Conservation (phyloP, 2,113 vertebrate genomes). For the Elgaria multicarinata region DNA sequence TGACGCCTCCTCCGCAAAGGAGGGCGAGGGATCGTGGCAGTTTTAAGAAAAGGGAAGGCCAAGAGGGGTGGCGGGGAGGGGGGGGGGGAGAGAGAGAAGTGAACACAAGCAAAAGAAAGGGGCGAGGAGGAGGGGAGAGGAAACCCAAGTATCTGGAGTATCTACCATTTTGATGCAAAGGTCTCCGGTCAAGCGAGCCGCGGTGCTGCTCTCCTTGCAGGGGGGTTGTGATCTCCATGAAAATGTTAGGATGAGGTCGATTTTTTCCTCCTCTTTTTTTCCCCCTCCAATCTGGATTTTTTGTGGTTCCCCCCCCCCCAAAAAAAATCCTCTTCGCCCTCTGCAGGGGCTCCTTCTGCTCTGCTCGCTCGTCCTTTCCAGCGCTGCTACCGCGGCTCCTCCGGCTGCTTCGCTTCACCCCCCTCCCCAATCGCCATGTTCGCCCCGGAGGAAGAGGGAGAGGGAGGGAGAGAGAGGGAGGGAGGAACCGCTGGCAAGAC, state of each 20-base stretch:
- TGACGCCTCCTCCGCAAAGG: neutral
- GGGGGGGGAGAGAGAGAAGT: too few relatives aligned
- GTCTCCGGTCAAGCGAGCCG: constrained; percentile 81
- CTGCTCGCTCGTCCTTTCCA: fast-evolving
- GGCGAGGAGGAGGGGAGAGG: constrained; percentile 36
- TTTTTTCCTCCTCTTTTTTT: too few relatives aligned
- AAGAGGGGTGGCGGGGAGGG: neutral
- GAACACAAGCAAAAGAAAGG: constrained; percentile 36
- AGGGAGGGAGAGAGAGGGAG: too few relatives aligned
- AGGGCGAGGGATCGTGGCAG: too few relatives aligned
- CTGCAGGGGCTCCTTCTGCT: neutral
- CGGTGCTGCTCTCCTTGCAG: constrained; percentile 78
- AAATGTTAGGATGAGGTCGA: constrained; percentile 50
- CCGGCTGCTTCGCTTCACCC: constrained; percentile 19
- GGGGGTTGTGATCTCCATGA: constrained; percentile 83
- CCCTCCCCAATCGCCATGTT: constrained; percentile 62
- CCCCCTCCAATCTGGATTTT: neutral
- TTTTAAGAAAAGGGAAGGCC: neutral
- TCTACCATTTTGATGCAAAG: constrained; percentile 86
- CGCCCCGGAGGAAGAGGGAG: constrained; percentile 48
- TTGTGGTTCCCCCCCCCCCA: neutral
- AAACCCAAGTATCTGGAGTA: constrained; percentile 24
- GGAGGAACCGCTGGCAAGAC: constrained; percentile 48
- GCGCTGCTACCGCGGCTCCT: neutral
- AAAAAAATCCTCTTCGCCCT: too few relatives aligned